Conservation (phyloP, 2,888 invertebrate species). For the Parnassius apollo region DNA sequence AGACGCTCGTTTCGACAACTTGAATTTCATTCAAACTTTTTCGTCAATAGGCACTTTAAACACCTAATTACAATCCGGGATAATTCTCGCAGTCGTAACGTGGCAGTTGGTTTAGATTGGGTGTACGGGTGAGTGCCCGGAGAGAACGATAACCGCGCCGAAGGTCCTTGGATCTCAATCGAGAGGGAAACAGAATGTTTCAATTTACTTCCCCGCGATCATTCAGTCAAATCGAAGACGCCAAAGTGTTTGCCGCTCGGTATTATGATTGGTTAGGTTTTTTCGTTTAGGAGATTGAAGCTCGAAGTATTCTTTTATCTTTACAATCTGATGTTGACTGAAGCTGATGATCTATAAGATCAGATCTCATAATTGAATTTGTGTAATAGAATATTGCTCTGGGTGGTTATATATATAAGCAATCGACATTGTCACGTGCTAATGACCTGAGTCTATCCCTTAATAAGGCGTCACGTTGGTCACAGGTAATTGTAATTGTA, state of each 20-base stretch:
- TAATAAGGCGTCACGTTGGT: no score
- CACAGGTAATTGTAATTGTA: no score
- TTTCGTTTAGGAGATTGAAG: background rate
- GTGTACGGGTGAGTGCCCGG: slow-evolving; percentile 6
- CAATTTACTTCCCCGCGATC: slow-evolving; percentile 14
- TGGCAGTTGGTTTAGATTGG: slow-evolving; percentile 16
- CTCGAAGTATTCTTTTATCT: background rate
- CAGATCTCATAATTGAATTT: no score
- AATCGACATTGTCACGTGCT: no score
- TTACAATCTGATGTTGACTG: background rate
- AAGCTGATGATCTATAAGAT: no score
- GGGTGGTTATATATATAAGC: no score
- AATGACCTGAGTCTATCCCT: no score
- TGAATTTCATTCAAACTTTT: no score
- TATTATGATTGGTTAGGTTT: no score
- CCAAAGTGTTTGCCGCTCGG: slow-evolving; percentile 1
- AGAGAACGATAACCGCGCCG: slow-evolving; percentile 2
- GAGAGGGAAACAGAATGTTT: slow-evolving; percentile 13
- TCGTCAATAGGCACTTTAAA: no score
- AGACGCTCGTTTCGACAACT: no score
- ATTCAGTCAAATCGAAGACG: background rate
- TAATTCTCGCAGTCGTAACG: slow-evolving; percentile 8
- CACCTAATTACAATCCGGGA: slow-evolving; percentile 9
- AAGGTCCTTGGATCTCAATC: slow-evolving; percentile 10
- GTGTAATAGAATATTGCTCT: no score